Evolutionary conservation across 2,797 vertebrate species (phyloP).

Genomic region (Poeciliopsis turneri): DNA sequence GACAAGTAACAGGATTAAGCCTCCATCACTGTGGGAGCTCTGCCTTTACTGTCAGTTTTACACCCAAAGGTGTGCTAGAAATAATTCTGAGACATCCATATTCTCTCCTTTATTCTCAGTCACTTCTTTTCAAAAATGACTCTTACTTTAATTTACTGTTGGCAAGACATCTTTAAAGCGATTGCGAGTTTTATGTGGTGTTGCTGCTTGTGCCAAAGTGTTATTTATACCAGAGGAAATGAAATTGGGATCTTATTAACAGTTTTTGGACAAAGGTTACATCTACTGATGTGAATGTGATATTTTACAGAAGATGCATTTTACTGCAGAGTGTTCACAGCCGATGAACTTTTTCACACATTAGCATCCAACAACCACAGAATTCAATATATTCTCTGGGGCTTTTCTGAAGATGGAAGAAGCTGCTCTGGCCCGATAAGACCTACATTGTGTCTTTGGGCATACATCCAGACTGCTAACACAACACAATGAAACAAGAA

Average conservation of each 20-base stretch:
- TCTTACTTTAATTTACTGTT: constrained; percentile 51
- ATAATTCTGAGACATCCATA: constrained; percentile 48
- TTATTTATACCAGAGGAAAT: constrained; percentile 43
- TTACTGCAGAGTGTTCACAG: neutral
- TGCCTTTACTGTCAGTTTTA: constrained; percentile 32
- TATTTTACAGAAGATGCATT: neutral
- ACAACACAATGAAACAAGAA: no score
- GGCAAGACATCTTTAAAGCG: constrained; percentile 43
- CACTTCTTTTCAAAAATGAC: constrained; percentile 15
- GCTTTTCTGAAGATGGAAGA: neutral
- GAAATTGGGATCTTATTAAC: neutral
- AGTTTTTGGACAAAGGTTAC: neutral
- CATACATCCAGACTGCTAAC: neutral
- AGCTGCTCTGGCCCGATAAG: neutral
- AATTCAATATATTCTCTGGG: neutral
- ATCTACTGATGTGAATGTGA: neutral
- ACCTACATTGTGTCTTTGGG: neutral
- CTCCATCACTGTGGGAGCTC: constrained; percentile 21
- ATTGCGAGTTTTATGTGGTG: constrained; percentile 35
- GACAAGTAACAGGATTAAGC: constrained; percentile 36
- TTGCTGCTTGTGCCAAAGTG: constrained; percentile 33
- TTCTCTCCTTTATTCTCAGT: constrained; percentile 49
- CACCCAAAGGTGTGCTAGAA: constrained; percentile 40
- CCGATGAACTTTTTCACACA: neutral
- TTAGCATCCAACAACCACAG: neutral